Percentiles rank a stretch among this genome's conserved stretches.
Evolutionary conservation across 1,140 invertebrate species (phyloP).

Genomic region (Zeugodacus cucurbitae): DNA sequence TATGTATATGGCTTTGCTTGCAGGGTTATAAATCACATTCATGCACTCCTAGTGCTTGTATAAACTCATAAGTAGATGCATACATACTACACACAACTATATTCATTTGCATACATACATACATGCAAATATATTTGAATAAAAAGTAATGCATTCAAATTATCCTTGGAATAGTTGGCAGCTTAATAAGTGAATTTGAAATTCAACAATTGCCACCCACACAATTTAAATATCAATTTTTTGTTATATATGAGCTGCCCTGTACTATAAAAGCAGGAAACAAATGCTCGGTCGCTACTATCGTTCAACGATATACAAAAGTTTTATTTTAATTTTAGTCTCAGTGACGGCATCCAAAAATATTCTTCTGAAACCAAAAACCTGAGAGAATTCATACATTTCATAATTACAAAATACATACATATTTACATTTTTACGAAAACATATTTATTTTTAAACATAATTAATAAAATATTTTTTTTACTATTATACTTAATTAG

Average conservation of each 20-base stretch:
- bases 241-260: background rate
- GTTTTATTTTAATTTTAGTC: no score
- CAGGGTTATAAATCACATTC: no score
- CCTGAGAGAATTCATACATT: no score
- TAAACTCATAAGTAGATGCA: no score
- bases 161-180: constrained; percentile 34
- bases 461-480: background rate
- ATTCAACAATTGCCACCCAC: background rate
- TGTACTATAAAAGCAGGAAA: background rate
- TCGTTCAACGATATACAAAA: no score
- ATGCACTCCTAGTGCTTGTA: no score
- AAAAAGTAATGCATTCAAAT: background rate
- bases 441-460: no score
- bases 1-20: no score
- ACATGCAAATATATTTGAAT: background rate
- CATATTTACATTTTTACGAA: no score
- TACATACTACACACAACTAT: background rate
- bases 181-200: background rate
- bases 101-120: background rate
- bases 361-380: no score
- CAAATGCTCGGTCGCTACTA: background rate
- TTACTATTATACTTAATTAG: constrained; percentile 48
- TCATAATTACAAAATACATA: no score
- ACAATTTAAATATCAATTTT: background rate
- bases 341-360: no score